These are phyloP conservation scores for Nemopilema nomurai DNA, from an alignment of 30 jellyfish, hydroid and myxozoan genomes.

Conservation along the genomic window DNA sequence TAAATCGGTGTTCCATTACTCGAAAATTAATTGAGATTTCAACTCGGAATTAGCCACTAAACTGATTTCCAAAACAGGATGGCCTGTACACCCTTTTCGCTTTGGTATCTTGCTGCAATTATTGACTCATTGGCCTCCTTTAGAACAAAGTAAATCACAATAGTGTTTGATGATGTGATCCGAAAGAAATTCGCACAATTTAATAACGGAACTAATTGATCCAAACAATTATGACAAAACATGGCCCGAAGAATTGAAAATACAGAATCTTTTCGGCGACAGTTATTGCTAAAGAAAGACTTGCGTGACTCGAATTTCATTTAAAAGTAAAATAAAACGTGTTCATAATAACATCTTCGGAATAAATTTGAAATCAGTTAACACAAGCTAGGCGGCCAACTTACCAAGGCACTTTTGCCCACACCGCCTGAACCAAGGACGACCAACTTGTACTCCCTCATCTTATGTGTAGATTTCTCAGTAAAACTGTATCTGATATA, in stretches of 20 bases:
- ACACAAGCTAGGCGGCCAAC: slow-evolving; percentile 1
- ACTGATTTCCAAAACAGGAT: background rate
- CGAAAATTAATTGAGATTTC: background rate
- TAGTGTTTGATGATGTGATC: background rate
- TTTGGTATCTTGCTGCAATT: background rate
- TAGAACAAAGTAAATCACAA: background rate
- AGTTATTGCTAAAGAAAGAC: background rate
- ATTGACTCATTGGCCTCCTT: background rate
- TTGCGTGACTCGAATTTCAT: too few relatives aligned
- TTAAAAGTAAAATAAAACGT: too few relatives aligned
- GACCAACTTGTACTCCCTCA: slow-evolving; percentile 96
- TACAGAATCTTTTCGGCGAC: background rate
- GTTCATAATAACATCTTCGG: background rate
- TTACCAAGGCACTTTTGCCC: slow-evolving; percentile 98
- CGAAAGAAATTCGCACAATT: background rate
- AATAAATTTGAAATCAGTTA: background rate
- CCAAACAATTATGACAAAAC: background rate
- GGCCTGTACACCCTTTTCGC: background rate
- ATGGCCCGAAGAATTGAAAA: background rate
- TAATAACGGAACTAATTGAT: background rate
- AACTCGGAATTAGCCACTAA: background rate
- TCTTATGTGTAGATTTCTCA: slow-evolving; percentile 21
- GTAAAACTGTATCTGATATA: background rate
- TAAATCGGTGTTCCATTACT: too few relatives aligned
- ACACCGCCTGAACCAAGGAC: slow-evolving; percentile 99